Conservation (phyloP, 1,140 invertebrate species). For the Meloidogyne floridensis region DNA sequence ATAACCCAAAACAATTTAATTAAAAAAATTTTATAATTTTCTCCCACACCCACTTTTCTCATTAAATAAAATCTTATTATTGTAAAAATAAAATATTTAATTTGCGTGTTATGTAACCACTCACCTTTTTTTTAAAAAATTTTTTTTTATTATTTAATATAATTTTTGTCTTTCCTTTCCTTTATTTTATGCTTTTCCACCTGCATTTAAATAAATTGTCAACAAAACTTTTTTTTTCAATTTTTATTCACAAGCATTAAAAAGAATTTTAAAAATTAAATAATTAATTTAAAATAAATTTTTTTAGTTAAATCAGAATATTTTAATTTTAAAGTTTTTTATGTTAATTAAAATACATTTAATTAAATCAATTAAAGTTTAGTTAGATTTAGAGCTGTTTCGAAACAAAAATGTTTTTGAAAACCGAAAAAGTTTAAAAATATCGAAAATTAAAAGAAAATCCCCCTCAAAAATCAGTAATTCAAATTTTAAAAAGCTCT, state of each 20-base stretch:
- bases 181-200: not conserved
- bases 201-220: slow-evolving; percentile 11
- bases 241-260: not conserved
- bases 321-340: not conserved
- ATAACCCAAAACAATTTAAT: not conserved
- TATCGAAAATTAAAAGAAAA: too few relatives aligned
- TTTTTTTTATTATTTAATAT: slow-evolving; percentile 12
- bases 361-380: not conserved
- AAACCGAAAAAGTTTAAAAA: too few relatives aligned
- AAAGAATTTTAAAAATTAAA: not conserved
- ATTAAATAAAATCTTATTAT: not conserved
- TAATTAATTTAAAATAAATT: not conserved
- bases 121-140: not conserved
- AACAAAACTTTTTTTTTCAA: slow-evolving; percentile 17
- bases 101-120: not conserved
- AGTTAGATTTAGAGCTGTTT: too few relatives aligned
- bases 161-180: not conserved
- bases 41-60: not conserved
- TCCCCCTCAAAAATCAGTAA: too few relatives aligned
- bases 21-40: not conserved
- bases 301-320: too few relatives aligned
- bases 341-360: not conserved
- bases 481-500: too few relatives aligned
- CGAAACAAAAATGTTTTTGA: too few relatives aligned
- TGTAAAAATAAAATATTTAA: not conserved